A percentile compares a stretch with the other conserved stretches of the same genome.
Conservation (phyloP, 2,113 vertebrate species). For the Mastomys natalensis region DNA sequence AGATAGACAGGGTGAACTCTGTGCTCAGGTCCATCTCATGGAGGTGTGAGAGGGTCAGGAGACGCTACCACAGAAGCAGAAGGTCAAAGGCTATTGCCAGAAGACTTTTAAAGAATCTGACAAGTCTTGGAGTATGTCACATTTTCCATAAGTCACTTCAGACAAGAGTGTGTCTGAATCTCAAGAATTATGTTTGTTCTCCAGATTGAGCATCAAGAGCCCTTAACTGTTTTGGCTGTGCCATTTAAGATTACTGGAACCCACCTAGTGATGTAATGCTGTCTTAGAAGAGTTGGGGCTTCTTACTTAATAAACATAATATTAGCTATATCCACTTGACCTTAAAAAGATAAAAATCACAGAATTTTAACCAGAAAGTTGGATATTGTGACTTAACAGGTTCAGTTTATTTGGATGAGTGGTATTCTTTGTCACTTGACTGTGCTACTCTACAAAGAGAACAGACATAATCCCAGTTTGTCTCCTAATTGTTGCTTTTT, state of each 20-base stretch:
- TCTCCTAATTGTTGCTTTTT: slow-evolving; percentile 57
- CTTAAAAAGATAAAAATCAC: not conserved
- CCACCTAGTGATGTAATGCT: not conserved
- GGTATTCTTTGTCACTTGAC: not conserved
- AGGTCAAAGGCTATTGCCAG: not conserved
- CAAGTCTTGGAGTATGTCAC: not conserved
- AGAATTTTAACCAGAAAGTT: not conserved
- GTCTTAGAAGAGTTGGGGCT: not conserved
- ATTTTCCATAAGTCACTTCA: not conserved
- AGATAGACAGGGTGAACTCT: not conserved
- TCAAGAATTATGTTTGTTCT: not conserved
- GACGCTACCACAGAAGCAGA: not conserved
- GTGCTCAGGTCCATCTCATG: not conserved
- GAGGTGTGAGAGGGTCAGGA: not conserved
- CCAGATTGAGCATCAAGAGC: not conserved
- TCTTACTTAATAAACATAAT: not conserved
- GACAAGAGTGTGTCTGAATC: not conserved
- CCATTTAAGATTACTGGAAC: not conserved
- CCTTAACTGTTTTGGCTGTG: not conserved
- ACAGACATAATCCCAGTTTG: not conserved
- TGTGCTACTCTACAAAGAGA: not conserved
- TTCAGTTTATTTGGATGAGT: not conserved
- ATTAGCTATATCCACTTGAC: not conserved
- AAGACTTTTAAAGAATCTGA: not conserved
- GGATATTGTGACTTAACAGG: not conserved